Evolutionary conservation across 2,113 vertebrate species (phyloP), one percentile per base, ranked within the genome.

Genomic region (Dicaeum eximium): DNA sequence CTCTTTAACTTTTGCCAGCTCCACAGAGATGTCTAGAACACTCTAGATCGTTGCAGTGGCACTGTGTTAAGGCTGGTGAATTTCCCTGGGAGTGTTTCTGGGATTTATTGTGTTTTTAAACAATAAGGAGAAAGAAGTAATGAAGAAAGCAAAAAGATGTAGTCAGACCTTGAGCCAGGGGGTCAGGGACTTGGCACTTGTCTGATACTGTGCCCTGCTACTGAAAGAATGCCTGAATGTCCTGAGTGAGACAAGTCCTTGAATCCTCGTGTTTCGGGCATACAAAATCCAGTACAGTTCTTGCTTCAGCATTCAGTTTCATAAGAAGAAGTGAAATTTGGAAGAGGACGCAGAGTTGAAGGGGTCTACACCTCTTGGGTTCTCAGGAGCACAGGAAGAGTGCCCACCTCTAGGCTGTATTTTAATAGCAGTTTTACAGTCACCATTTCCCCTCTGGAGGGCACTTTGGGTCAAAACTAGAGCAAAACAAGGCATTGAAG

Each of bases 141-240:
- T 28, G 35, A 22, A 71, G 28, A 56, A 73, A 86, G 16, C 7
- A 60, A 78, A 51, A 84, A 70, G 5, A 38, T 37, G 8, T n/a
- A 50, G 23, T 30, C 23, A 53, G 47, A 48, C 62, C 27, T 84
- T 81, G 58, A 69, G 28, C 13, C 17, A 60, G 37, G 81, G 20
- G 47, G 23, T 53, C 28, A 23, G 30, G 23, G n/a, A 19, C 15
- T 69, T 69, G 17, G 4, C 1, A 1, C 5, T 35, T 64, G 15
- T 42, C 22, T 64, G 53, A 15, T 2, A 2, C 9, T 51, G 27
- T 42, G 21, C 18, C 11, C 30, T 61, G 19, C 51, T 78, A 61
- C 51, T 65, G 15, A 38, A 31, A 31, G 12, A 57, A 25, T 0
- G 0, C 11, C 35, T 65, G 0, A 27, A 37, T 15, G 24, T 50